These are phyloP conservation scores for Cenopis cana DNA, from an alignment of 2,888 invertebrate species.

Conservation along the genomic window DNA sequence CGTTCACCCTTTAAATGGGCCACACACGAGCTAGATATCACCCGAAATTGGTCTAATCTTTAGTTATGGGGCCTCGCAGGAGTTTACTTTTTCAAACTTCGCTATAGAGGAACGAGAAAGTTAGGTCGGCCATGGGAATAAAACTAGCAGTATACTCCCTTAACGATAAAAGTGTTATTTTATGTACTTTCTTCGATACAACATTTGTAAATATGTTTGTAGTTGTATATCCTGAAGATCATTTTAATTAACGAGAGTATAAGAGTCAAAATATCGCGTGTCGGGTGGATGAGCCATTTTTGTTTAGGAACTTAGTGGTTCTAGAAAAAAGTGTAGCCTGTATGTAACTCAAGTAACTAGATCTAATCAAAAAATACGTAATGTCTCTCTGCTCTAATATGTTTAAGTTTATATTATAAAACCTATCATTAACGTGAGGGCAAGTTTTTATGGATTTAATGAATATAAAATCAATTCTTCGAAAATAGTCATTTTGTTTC, in stretches of 20 bases:
- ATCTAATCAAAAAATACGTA: no score
- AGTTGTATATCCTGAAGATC: no score
- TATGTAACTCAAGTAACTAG: no score
- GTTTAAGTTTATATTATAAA: no score
- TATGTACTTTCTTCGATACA: not conserved
- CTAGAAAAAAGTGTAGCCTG: no score
- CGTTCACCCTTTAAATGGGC: constrained; percentile 64
- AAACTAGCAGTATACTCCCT: constrained; percentile 31
- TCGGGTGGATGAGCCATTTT: not conserved
- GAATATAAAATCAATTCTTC: not conserved
- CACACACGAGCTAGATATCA: constrained; percentile 64
- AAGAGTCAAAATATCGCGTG: not conserved
- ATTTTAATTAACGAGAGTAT: not conserved
- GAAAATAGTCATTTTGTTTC: not conserved
- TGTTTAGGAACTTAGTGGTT: not conserved
- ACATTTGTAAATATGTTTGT: not conserved
- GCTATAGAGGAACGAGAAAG: constrained; percentile 47
- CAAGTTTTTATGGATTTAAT: no score
- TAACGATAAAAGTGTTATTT: constrained; percentile 41
- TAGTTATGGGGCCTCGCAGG: constrained; percentile 64
- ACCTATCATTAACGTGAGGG: no score
- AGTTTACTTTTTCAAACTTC: constrained; percentile 59
- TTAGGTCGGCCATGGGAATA: constrained; percentile 46
- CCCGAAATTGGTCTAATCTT: constrained; percentile 72
- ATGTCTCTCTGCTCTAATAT: no score